Evolutionary conservation across 2,888 invertebrate genomes (phyloP).

Genomic region (Clanis bilineata): DNA sequence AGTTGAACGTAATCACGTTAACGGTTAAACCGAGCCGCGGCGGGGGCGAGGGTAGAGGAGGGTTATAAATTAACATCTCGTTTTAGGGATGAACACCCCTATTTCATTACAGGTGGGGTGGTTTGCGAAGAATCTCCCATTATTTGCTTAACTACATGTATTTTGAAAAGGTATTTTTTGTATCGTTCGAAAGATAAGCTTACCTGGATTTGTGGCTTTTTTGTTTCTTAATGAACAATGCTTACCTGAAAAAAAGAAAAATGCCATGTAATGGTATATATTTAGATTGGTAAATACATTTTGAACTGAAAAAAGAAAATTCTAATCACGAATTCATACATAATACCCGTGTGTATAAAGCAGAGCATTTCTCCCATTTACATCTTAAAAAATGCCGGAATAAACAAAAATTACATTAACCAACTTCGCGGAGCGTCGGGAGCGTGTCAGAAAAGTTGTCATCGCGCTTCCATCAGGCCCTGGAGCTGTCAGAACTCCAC

Average conservation of each 20-base stretch:
- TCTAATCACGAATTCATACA: too few species aligned
- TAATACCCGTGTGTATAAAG: too few species aligned
- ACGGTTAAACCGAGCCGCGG: conserved; percentile 38
- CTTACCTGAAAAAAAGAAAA: background rate
- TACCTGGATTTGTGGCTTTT: background rate
- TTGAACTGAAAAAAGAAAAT: too few species aligned
- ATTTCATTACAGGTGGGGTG: conserved; percentile 25
- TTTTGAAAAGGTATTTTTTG: background rate
- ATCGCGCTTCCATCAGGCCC: conserved; percentile 32
- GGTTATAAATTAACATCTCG: conserved; percentile 75
- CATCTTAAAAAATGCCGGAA: background rate
- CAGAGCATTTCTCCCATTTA: too few species aligned
- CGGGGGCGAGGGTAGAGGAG: too few species aligned
- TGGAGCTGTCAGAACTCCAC: conserved; percentile 31
- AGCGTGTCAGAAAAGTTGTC: background rate
- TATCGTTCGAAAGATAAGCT: background rate
- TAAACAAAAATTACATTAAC: background rate
- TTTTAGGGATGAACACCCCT: conserved; percentile 64
- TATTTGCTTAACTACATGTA: background rate
- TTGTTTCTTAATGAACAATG: background rate
- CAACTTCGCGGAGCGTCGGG: background rate
- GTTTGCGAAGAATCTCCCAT: conserved; percentile 17
- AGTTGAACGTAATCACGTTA: conserved; percentile 49
- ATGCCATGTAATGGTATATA: background rate
- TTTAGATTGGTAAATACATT: too few species aligned